Evolutionary conservation across 2,888 invertebrate species (phyloP), one percentile per base, ranked within the genome.

Genomic region (Coleophora flavipennella): DNA sequence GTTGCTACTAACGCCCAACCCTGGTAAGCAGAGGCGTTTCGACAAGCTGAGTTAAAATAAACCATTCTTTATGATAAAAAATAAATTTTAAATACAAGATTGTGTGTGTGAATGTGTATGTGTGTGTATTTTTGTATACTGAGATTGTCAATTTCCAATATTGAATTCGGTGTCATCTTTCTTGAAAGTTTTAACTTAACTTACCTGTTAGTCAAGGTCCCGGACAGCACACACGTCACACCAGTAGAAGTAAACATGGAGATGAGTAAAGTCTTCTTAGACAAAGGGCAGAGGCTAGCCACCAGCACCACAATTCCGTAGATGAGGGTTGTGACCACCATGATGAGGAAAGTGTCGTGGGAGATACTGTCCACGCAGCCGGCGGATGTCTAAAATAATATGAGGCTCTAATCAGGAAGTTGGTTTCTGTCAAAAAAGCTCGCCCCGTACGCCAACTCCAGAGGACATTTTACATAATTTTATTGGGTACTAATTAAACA

Each of bases 321-420:
- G 11, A 72, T 57, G 13, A 73, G 46, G 0, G 78, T 74, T 1
- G 77, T 68, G 35, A 63, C 57, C 40, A 72, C 67, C 58, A 77
- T 75, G 13, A 83, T 69, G 42, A 60, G 55, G 58, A 80, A 79
- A 0, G 75, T 74, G 35, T 62, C 54, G 31, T 57, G 45, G 0
- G 80, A 76, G 27, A 83, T 73, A 1, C 52, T 61, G 50, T 76
- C 78, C 10, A 55, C 46, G 46, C 81, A 81, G 50, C 13, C 31
- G 8, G 2, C 4, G 2, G 31, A 13, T 3, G 36, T 42, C 42
- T 42, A 36, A 11, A 36, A 20, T n/a, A 4, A 29, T 7, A 8
- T 29, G 7, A 29, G 10, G 8, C 10, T 9, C 29, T 1, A n/a
- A 2, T 29, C 10, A 29, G 10, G 4, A 8, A 29, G 1, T 4